A percentile compares a stretch with the other conserved stretches of the same genome.
These are phyloP conservation scores for Acrossocheilus wenchowensis DNA, from an alignment of 2,797 vertebrate species.

Conservation along the genomic window DNA sequence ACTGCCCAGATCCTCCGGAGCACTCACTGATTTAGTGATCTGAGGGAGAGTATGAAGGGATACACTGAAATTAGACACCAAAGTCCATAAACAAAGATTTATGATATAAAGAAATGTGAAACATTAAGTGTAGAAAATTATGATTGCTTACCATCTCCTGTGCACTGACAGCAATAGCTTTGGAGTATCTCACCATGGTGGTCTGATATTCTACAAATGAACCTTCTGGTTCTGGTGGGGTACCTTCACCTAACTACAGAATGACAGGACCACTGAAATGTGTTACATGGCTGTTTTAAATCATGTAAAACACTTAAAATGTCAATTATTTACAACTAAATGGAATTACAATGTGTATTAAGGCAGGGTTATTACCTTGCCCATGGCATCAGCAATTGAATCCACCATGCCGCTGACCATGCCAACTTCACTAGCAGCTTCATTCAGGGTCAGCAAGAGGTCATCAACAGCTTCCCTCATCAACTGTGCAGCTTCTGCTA, in stretches of 20 bases:
- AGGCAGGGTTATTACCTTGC: constrained; percentile 77
- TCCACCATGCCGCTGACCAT: constrained; percentile 97
- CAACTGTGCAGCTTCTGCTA: constrained; percentile 90
- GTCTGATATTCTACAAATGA: constrained; percentile 98
- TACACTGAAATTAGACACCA: not conserved
- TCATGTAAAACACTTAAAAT: not conserved
- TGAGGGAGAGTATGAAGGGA: constrained; percentile 57
- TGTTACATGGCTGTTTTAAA: not conserved
- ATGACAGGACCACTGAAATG: not conserved
- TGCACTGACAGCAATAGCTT: constrained; percentile 93
- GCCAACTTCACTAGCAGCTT: constrained; percentile 94
- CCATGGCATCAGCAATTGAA: constrained; percentile 91
- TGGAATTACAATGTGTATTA: not conserved
- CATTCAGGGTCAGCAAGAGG: constrained; percentile 95
- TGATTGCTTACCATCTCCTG: constrained; percentile 93
- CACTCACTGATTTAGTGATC: constrained; percentile 98
- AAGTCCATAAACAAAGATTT: not conserved
- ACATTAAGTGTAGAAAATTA: not conserved
- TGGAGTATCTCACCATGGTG: constrained; percentile 95
- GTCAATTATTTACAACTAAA: not conserved
- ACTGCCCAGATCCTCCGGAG: constrained; percentile 93
- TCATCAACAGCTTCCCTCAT: constrained; percentile 98
- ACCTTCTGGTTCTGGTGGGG: constrained; percentile 90
- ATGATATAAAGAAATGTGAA: not conserved
- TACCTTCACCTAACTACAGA: constrained; percentile 90